A percentile compares a stretch with the other conserved stretches of the same genome.
These are phyloP conservation scores for Hymenochirus boettgeri DNA, from an alignment of 2,113 vertebrate genomes.

Conservation along the genomic window DNA sequence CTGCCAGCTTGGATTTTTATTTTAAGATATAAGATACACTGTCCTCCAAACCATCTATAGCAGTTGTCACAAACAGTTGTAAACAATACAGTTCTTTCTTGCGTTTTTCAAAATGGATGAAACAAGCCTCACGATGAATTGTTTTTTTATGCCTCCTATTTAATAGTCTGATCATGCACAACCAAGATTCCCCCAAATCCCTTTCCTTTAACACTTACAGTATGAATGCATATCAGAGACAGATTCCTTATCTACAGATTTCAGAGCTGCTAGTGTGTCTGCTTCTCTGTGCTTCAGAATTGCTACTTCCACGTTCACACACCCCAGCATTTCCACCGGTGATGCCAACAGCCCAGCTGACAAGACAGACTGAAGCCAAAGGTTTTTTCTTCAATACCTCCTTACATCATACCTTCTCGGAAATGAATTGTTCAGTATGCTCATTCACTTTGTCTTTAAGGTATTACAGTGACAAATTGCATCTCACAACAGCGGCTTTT, in stretches of 20 bases:
- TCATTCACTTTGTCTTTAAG: slow-evolving; percentile 45
- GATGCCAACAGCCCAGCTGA: slow-evolving; percentile 37
- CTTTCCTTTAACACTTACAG: slow-evolving; percentile 38
- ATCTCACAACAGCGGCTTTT: slow-evolving; percentile 15
- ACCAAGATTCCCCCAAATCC: slow-evolving; percentile 26
- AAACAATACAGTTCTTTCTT: slow-evolving; percentile 46
- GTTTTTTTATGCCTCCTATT: slow-evolving; percentile 28
- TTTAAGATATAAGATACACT: too few relatives aligned
- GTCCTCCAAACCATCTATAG: slow-evolving; percentile 5
- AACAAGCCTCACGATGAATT: slow-evolving; percentile 29
- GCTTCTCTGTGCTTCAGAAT: slow-evolving; percentile 19
- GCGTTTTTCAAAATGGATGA: slow-evolving; percentile 56
- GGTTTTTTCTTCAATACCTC: slow-evolving; percentile 62
- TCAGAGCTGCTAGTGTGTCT: slow-evolving; percentile 22
- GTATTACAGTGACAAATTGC: slow-evolving; percentile 47
- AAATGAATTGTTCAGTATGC: slow-evolving; percentile 49
- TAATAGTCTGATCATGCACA: slow-evolving; percentile 38
- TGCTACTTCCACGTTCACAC: slow-evolving; percentile 9
- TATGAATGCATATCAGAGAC: slow-evolving; percentile 45
- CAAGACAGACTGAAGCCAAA: slow-evolving; percentile 39
- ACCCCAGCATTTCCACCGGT: slow-evolving; percentile 43
- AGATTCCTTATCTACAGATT: slow-evolving; percentile 47
- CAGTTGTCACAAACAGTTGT: slow-evolving; percentile 14
- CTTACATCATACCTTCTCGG: slow-evolving; percentile 48
- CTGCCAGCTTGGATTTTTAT: neutral